Percentiles rank a stretch among this genome's conserved stretches.
Conservation (phyloP, 30 jellyfish, hydroid and myxozoan genomes). For the Nemopilema nomurai region DNA sequence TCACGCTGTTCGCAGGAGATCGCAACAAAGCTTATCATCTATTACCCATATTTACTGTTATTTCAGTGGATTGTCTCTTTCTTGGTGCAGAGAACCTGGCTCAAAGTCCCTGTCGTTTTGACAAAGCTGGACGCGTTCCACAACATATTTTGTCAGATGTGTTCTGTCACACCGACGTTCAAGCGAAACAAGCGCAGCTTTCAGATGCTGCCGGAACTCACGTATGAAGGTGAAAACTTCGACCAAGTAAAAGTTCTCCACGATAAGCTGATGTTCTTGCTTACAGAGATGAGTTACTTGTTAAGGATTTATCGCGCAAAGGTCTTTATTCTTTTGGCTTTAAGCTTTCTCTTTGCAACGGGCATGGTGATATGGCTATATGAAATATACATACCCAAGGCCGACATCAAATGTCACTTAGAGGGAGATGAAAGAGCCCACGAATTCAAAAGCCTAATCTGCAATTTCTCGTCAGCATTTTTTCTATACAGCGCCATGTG, state of each 20-base stretch:
- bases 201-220: slow-evolving; percentile 72
- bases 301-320: slow-evolving; percentile 66
- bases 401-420: slow-evolving; percentile 66
- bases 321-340: slow-evolving; percentile 19
- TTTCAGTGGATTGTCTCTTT: slow-evolving; percentile 66
- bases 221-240: slow-evolving; percentile 51
- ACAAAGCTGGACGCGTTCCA: slow-evolving; percentile 75
- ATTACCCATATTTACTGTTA: slow-evolving; percentile 71
- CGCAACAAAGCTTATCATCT: slow-evolving; percentile 57
- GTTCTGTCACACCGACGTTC: slow-evolving; percentile 60
- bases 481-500: slow-evolving; percentile 73
- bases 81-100: slow-evolving; percentile 69
- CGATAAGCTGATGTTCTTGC: slow-evolving; percentile 71
- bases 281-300: slow-evolving; percentile 59
- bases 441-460: slow-evolving; percentile 40
- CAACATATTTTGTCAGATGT: slow-evolving; percentile 60
- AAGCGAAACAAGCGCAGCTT: slow-evolving; percentile 32
- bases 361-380: slow-evolving; percentile 65
- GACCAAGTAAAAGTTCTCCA: slow-evolving; percentile 65
- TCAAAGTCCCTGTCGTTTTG: slow-evolving; percentile 74
- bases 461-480: slow-evolving; percentile 72
- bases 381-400: slow-evolving; percentile 37
- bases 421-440: slow-evolving; percentile 34
- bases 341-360: slow-evolving; percentile 19
- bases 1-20: slow-evolving; percentile 81